phyloP scores from a whole-genome alignment of 2,797 vertebrate genomes.

The Dendrocincla fuliginosa region DNA sequence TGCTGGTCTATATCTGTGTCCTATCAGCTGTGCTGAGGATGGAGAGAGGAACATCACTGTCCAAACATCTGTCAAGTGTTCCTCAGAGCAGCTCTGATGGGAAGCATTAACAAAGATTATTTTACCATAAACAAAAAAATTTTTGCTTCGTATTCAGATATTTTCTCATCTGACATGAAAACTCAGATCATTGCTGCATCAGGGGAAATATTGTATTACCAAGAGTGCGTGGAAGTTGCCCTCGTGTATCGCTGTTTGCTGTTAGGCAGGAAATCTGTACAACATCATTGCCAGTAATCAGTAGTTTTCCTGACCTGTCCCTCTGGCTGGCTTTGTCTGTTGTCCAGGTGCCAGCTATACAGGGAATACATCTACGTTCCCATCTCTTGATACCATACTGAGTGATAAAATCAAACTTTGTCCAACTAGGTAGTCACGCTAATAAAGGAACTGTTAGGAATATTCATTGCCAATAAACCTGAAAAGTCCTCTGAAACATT shows the following conservation, averaged over 20 bases:
- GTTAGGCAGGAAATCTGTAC: neutral
- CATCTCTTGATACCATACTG: neutral
- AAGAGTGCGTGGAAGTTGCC: neutral
- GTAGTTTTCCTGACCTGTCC: conserved; percentile 9
- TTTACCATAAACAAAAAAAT: neutral
- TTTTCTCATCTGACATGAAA: neutral
- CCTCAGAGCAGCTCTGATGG: neutral
- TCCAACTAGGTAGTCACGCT: neutral
- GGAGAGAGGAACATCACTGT: neutral
- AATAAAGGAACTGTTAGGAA: neutral
- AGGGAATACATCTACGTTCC: conserved; percentile 9
- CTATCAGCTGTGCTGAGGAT: neutral
- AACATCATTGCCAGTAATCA: neutral
- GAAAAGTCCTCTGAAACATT: neutral
- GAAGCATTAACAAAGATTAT: neutral
- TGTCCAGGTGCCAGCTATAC: neutral
- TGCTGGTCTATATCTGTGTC: neutral
- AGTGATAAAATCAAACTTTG: neutral
- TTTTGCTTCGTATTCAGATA: neutral
- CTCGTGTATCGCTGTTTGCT: neutral
- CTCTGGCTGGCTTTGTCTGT: neutral
- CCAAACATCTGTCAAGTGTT: neutral
- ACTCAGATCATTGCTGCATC: neutral
- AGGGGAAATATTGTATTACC: neutral
- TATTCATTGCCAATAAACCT: neutral